Evolutionary conservation across 2,797 vertebrate genomes (phyloP).

Genomic region (Smutsia gigantea): DNA sequence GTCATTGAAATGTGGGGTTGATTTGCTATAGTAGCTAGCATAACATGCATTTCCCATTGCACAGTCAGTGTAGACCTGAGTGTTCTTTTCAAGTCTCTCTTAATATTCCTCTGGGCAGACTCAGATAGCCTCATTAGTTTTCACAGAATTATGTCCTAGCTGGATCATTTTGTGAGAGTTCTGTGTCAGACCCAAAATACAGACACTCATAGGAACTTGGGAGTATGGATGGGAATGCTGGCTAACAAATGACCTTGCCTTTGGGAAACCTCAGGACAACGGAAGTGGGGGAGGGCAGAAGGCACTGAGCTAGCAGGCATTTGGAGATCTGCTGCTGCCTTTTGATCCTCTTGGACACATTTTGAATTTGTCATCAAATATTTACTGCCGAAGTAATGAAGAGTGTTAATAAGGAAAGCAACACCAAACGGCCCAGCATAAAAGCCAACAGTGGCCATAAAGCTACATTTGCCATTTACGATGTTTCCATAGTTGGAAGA

Average conservation of each 20-base stretch:
- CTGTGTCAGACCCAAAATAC: background rate
- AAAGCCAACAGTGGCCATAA: constrained; percentile 71
- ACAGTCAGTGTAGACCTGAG: accelerated
- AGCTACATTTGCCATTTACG: constrained; percentile 79
- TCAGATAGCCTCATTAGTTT: background rate
- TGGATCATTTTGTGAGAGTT: background rate
- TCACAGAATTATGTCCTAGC: background rate
- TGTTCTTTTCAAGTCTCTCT: background rate
- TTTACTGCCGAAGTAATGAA: constrained; percentile 71
- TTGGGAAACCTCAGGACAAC: background rate
- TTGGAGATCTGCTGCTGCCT: background rate
- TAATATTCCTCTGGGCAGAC: background rate
- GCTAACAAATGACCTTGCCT: background rate
- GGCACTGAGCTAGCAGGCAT: background rate
- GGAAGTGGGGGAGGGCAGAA: too few species aligned
- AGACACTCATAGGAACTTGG: background rate
- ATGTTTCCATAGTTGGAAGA: constrained; percentile 82
- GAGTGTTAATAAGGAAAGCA: constrained; percentile 77
- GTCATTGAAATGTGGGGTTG: background rate
- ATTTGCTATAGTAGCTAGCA: background rate
- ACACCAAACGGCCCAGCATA: constrained; percentile 75
- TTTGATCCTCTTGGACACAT: background rate
- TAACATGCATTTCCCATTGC: background rate
- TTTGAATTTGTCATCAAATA: constrained; percentile 76
- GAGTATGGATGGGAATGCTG: accelerated